These are phyloP conservation scores for Lamproptera curius DNA, from an alignment of 2,888 invertebrate species.

Conservation along the genomic window DNA sequence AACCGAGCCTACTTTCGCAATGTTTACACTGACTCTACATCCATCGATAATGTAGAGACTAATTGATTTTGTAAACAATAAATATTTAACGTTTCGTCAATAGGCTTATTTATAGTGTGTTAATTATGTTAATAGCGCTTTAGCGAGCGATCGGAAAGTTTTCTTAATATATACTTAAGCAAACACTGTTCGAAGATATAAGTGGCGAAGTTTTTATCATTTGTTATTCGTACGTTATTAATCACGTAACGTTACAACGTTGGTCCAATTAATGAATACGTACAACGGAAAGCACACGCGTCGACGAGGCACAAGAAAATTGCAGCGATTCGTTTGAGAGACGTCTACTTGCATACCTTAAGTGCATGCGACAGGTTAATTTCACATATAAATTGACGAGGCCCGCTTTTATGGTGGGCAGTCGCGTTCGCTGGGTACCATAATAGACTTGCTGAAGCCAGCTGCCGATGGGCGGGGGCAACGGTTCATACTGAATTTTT, in stretches of 20 bases:
- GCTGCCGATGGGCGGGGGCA: conserved; percentile 58
- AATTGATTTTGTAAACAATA: neutral
- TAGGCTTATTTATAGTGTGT: neutral
- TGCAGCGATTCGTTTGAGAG: conserved; percentile 48
- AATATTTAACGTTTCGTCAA: neutral
- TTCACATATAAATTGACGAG: conserved; percentile 70
- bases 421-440: conserved; percentile 46
- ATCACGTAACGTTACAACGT: too few species aligned
- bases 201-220: too few species aligned
- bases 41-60: neutral
- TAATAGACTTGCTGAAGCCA: conserved; percentile 59
- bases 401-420: conserved; percentile 50
- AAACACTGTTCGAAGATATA: too few species aligned
- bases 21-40: neutral
- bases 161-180: too few species aligned
- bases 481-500: conserved; percentile 59
- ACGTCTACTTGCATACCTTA: conserved; percentile 41
- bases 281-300: conserved; percentile 31
- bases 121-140: too few species aligned
- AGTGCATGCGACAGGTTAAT: conserved; percentile 71
- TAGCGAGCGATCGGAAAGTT: too few species aligned
- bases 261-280: conserved; percentile 34
- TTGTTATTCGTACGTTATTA: too few species aligned
- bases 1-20: neutral
- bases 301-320: conserved; percentile 40